These are phyloP conservation scores for Bubo blakistoni DNA, from an alignment of 2,113 vertebrate genomes.

Conservation along the genomic window DNA sequence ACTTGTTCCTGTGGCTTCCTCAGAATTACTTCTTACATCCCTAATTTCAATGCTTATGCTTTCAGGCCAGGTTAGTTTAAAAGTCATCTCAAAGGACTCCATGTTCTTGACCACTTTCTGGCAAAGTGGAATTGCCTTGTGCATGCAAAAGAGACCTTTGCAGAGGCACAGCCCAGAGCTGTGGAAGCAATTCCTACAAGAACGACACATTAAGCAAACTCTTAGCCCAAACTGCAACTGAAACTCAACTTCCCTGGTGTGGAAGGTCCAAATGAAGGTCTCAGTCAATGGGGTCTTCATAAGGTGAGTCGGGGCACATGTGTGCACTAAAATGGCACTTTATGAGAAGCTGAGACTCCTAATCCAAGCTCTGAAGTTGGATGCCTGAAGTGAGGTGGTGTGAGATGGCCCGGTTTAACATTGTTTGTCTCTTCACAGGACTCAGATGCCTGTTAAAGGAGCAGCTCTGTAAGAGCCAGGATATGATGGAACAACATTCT, in stretches of 20 bases:
- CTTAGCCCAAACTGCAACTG: neutral
- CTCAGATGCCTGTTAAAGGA: neutral
- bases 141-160: neutral
- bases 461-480: neutral
- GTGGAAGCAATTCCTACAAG: neutral
- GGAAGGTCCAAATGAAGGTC: neutral
- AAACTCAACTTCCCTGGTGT: neutral
- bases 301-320: neutral
- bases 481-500: neutral
- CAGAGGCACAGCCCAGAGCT: neutral
- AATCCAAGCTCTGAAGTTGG: neutral
- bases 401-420: neutral
- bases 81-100: neutral
- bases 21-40: neutral
- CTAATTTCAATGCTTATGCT: neutral
- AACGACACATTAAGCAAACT: neutral
- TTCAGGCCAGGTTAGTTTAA: neutral
- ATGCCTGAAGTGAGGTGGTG: neutral
- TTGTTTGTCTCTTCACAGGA: neutral
- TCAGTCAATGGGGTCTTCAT: neutral
- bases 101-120: neutral
- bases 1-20: neutral
- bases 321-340: neutral
- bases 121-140: neutral
- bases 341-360: neutral